A percentile compares a stretch with the other conserved stretches of the same genome.
Conservation (phyloP, 2,797 vertebrate species). For the Toxotes lorentzi region DNA sequence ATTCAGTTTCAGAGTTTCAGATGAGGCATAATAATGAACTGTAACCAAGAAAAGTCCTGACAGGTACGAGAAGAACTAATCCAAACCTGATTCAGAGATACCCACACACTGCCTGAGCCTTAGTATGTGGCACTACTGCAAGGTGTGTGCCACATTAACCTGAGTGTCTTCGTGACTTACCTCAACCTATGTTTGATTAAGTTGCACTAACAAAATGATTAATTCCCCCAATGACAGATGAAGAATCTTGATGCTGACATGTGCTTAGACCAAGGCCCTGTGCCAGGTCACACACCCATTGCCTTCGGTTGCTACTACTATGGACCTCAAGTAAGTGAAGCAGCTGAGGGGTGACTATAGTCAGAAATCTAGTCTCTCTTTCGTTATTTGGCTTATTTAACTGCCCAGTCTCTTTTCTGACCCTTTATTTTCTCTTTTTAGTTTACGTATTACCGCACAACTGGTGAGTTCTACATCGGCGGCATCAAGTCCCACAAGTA, state of each 20-base stretch:
- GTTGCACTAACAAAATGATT: background rate
- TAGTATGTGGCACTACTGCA: background rate
- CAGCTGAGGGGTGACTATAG: background rate
- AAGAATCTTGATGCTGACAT: slow-evolving; percentile 66
- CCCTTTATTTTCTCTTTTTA: slow-evolving; percentile 17
- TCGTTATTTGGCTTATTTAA: background rate
- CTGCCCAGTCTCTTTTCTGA: background rate
- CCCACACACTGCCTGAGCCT: background rate
- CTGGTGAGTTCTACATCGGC: slow-evolving; percentile 81
- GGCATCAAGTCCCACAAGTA: slow-evolving; percentile 81
- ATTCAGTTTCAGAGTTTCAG: too few relatives aligned
- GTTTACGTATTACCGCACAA: slow-evolving; percentile 59
- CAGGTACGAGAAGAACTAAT: background rate
- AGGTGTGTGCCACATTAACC: background rate
- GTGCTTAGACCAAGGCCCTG: slow-evolving; percentile 82
- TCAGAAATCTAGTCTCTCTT: background rate
- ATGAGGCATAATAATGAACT: background rate
- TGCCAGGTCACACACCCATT: slow-evolving; percentile 80
- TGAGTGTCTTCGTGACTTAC: background rate
- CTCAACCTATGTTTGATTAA: slow-evolving; percentile 3
- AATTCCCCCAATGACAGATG: slow-evolving; percentile 41
- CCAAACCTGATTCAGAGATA: background rate
- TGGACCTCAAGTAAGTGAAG: slow-evolving; percentile 72
- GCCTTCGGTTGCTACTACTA: slow-evolving; percentile 69
- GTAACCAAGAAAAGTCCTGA: background rate